Base-by-base conservation (phyloP, 2,113 vertebrate species). In the Heloderma charlesbogerti region DNA sequence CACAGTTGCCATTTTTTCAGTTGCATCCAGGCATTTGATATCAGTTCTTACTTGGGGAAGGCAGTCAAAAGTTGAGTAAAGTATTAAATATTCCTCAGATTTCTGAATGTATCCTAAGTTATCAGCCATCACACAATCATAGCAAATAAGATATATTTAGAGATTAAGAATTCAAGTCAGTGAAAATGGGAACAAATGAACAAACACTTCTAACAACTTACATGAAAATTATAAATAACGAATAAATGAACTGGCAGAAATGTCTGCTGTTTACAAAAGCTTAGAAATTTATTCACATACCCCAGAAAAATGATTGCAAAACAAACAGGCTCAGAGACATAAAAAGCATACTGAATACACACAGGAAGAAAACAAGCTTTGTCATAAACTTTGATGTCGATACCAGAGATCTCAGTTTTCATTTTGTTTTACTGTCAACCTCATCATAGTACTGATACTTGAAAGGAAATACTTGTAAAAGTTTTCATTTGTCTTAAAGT, bases 391-490 rank as follows among this genome's bases (percentile, higher is more conserved):
- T 66, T 80, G 75, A 72, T 86, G 69, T 54, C 45, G 91, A 88
- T 74, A 75, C 67, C 75, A 80, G 82, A 92, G 45, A 4, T 60
- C 13, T 79, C 67, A 5, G 7, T 94, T 94, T 78, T 63, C 74
- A n/a, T 4, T 91, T 63, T 88, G 72, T 88, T 89, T 89, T 83
- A 66, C 34, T 40, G 60, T 3, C 57, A 94, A 67, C 67, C 71
- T 34, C 69, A 90, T 77, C 85, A 37, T 69, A 93, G 84, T 84
- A 40, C 54, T 85, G 45, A 45, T n/a, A 92, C 43, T 63, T 83
- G 88, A 82, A 93, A 93, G 82, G 0, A 48, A 92, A 0, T 31
- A 27, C 29, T 72, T 2, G 31, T 29, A 92, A 88, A 6, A 0
- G 9, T 84, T 93, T 92, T 83, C 72, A 60, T 66, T 66, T 60